Evolutionary conservation across 2,113 vertebrate genomes (phyloP).

Genomic region (Gallinago paraguaiae): DNA sequence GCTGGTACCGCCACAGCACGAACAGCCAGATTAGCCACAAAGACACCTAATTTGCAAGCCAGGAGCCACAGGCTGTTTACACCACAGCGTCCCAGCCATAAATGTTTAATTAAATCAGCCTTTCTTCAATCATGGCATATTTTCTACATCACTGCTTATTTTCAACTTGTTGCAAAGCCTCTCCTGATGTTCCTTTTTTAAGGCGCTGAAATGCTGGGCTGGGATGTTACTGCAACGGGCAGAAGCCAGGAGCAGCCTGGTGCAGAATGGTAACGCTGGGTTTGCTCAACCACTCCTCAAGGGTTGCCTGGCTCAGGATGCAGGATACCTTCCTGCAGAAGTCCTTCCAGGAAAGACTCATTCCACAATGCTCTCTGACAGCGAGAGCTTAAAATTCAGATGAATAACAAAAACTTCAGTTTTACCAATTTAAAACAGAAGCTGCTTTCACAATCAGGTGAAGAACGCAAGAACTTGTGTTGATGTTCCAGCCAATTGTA

Average conservation of each 20-base stretch:
- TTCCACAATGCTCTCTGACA: not conserved
- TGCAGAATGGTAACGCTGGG: not conserved
- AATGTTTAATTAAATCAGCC: conserved; percentile 39
- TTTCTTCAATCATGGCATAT: not conserved
- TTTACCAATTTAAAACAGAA: not conserved
- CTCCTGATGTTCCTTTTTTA: not conserved
- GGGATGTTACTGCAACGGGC: not conserved
- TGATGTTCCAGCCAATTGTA: not conserved
- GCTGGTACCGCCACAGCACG: not conserved
- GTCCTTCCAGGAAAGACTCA: not conserved
- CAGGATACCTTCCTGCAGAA: not conserved
- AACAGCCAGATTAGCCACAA: not conserved
- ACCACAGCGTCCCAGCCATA: not conserved
- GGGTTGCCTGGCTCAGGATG: not conserved
- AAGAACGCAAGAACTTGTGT: not conserved
- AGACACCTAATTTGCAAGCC: conserved; percentile 8
- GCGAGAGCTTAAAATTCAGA: not conserved
- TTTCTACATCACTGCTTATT: conserved; percentile 37
- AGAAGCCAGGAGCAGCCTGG: not conserved
- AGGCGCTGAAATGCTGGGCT: not conserved
- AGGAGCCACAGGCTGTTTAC: conserved; percentile 47
- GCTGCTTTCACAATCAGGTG: not conserved
- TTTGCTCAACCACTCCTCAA: not conserved
- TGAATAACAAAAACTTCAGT: not conserved
- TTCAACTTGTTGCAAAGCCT: not conserved